phyloP scores from a whole-genome alignment of 2,888 invertebrate species.

The Oligia strigilis region DNA sequence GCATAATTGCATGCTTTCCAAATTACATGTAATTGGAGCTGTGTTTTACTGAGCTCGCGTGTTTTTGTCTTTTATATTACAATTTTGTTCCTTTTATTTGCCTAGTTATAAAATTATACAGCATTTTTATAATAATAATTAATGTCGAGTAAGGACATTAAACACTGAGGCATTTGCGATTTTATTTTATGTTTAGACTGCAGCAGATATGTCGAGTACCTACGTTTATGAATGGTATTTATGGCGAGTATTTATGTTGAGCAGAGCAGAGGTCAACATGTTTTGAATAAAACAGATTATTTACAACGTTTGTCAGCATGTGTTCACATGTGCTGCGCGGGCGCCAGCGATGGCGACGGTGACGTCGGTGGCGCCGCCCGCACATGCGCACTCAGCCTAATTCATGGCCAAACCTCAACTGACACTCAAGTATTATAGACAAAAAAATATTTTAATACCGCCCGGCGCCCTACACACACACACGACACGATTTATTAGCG shows the following conservation, averaged over 20 bases:
- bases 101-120: conserved; percentile 63
- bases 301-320: conserved; percentile 76
- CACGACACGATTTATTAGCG: conserved; percentile 61
- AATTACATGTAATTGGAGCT: conserved; percentile 79
- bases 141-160: conserved; percentile 23
- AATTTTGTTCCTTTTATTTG: conserved; percentile 62
- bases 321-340: conserved; percentile 79
- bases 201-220: conserved; percentile 29
- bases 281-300: conserved; percentile 76
- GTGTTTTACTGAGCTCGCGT: conserved; percentile 72
- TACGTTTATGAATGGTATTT: conserved; percentile 51
- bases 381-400: conserved; percentile 78
- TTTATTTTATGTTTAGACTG: conserved; percentile 31
- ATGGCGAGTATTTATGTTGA: conserved; percentile 54
- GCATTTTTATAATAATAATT: conserved; percentile 42
- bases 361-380: conserved; percentile 67
- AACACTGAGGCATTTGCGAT: conserved; percentile 19
- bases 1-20: conserved; percentile 80
- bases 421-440: conserved; percentile 64
- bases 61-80: conserved; percentile 70
- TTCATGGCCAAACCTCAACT: conserved; percentile 66
- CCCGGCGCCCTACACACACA: conserved; percentile 32
- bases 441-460: conserved; percentile 65
- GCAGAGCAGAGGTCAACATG: conserved; percentile 77
- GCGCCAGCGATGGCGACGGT: conserved; percentile 76